phyloP scores from a whole-genome alignment of 1,140 invertebrate genomes.

The Drosophila repletoides region DNA sequence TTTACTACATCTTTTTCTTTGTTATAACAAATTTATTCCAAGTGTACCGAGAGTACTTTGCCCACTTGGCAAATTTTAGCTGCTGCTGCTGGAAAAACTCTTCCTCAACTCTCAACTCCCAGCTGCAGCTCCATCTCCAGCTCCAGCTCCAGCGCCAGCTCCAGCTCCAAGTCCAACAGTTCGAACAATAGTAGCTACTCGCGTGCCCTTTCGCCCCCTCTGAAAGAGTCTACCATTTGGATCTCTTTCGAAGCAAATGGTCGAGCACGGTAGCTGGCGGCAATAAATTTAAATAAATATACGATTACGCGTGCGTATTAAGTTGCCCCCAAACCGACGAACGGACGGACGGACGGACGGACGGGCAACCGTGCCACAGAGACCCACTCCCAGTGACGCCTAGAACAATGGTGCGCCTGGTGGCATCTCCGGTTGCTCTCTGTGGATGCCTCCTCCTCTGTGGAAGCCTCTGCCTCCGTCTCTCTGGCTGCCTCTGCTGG shows the following conservation, averaged over 20 bases:
- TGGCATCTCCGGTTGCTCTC: conserved; percentile 11
- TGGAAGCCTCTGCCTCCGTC: too few relatives aligned
- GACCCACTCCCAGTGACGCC: not conserved
- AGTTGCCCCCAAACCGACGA: conserved; percentile 67
- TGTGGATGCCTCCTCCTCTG: not conserved
- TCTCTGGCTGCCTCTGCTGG: conserved; percentile 21
- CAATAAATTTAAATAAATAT: conserved; percentile 81
- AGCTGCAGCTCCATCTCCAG: not conserved
- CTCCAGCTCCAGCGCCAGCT: not conserved
- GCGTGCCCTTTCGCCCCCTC: not conserved
- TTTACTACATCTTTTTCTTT: too few relatives aligned
- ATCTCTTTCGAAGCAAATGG: conserved; percentile 3
- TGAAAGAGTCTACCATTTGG: not conserved
- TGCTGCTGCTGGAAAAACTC: conserved; percentile 27
- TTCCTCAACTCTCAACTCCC: conserved; percentile 2
- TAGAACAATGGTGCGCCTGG: conserved; percentile 67
- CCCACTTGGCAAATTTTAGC: conserved; percentile 40
- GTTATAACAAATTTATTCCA: too few relatives aligned
- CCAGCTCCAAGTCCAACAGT: not conserved
- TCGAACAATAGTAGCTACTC: too few relatives aligned
- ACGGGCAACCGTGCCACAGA: not conserved
- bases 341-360: too few relatives aligned
- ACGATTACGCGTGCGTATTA: conserved; percentile 81
- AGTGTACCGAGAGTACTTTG: conserved; percentile 17
- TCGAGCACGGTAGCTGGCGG: conserved; percentile 57